Base-by-base conservation (phyloP, 1,140 invertebrate species). In the Streblospio benedicti region DNA sequence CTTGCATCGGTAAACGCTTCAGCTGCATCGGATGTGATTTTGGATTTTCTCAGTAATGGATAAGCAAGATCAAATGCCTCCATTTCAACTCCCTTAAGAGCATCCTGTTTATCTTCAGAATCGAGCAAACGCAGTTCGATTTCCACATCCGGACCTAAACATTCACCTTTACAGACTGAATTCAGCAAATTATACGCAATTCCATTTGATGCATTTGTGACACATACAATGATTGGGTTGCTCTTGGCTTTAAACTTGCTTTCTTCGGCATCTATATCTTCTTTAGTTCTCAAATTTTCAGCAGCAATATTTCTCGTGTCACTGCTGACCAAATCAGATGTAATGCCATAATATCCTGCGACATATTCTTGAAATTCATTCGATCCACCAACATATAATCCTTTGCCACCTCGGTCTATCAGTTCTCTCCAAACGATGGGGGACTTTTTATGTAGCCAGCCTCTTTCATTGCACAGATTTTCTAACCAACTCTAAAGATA, bases 311-410 rank as follows among this genome's bases (percentile, higher is more conserved):
- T 69, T n/a, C 12, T 45, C 69, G 76, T 72, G 61, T 77, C 73
- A 31, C 67, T 53, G 49, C 72, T 77, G 9, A 50, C 64, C 32
- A 75, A 61, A n/a, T 67, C 54, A 27, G 74, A 76, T 54, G 68
- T 63, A 0, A 76, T 51, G 20, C 72, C 71, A 65, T 79, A 79
- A 62, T 78, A 77, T 6, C 68, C 73, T 38, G 68, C 31, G 2
- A 69, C 71, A 67, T 78, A 79, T 63, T 78, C 76, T 59, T 79
- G 75, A 51, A 78, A 79, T 33, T 77, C 77, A 66, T 77, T 78
- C 0, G 72, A 69, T 31, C 71, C 75, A 38, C 77, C 77, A 51
- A 79, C 75, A 5, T 77, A 65, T n/a, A 76, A 69, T n/a, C 75
- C 74, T 63, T 77, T 77, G 2, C 77, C 76, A 25, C 77, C 77